Evolutionary conservation across 2,797 vertebrate species (phyloP).

Genomic region (Molossus alvarezi): DNA sequence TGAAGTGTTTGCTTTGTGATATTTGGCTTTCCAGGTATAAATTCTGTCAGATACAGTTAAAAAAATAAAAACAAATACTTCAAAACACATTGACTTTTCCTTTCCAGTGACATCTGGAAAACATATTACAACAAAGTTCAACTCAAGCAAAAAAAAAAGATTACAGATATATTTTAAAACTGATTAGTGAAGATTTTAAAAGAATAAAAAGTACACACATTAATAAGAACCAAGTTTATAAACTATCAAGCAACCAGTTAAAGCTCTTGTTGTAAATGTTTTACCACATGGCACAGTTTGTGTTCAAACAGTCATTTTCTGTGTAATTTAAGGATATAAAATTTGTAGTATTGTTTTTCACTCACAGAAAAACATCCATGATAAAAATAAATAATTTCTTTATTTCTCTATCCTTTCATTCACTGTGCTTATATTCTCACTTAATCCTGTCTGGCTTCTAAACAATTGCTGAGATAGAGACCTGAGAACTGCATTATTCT

Average conservation of each 20-base stretch:
- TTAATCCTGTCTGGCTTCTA: conserved; percentile 19
- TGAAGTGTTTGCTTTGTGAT: conserved; percentile 37
- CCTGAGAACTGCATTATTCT: not conserved
- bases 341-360: conserved; percentile 15
- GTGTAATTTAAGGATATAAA: conserved; percentile 35
- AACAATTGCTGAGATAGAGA: not conserved
- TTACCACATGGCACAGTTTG: not conserved
- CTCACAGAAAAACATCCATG: conserved; percentile 37
- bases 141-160: conserved; percentile 62
- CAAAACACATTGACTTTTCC: not conserved
- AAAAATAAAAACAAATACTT: not conserved
- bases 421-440: not conserved
- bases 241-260: conserved; percentile 56
- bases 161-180: conserved; percentile 63
- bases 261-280: not conserved
- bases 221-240: conserved; percentile 4
- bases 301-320: conserved; percentile 1
- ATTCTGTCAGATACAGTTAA: not conserved
- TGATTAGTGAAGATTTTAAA: conserved; percentile 67
- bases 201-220: conserved; percentile 69
- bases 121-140: not conserved
- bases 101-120: conserved; percentile 39
- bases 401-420: conserved; percentile 35
- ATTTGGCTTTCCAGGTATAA: conserved; percentile 18
- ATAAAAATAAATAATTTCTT: conserved; percentile 14